phyloP scores from a whole-genome alignment of 2,113 vertebrate genomes.

The Tachysurus fulvidraco region DNA sequence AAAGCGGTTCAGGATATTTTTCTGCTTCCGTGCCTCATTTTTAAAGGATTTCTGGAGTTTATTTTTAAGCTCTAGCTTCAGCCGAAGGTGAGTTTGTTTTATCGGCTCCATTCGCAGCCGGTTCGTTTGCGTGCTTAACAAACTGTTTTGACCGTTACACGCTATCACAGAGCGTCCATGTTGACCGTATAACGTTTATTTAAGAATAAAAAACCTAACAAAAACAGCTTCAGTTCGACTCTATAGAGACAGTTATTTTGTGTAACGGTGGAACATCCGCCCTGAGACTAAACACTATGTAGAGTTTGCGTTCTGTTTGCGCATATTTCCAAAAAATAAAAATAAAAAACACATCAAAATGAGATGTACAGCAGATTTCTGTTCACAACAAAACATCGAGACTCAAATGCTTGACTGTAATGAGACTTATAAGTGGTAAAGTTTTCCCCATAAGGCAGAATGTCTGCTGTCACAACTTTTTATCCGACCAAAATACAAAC shows the following conservation, averaged over 20 bases:
- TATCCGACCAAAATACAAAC: background rate
- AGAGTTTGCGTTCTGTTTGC: background rate
- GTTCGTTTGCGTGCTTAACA: background rate
- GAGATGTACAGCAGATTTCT: background rate
- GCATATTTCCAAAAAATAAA: background rate
- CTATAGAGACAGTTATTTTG: background rate
- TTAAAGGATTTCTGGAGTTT: background rate
- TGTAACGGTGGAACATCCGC: slow-evolving; percentile 3
- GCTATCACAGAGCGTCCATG: no score
- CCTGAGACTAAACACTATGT: background rate
- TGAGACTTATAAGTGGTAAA: background rate
- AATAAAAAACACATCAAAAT: background rate
- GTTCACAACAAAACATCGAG: background rate
- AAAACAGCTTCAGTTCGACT: background rate
- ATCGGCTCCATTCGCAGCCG: background rate
- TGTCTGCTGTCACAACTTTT: slow-evolving; percentile 41
- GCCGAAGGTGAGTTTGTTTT: slow-evolving; percentile 44
- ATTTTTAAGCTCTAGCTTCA: slow-evolving; percentile 7
- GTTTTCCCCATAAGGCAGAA: slow-evolving; percentile 12
- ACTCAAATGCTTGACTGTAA: background rate
- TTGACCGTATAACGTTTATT: background rate
- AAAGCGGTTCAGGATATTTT: background rate
- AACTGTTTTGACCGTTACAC: background rate
- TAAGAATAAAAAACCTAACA: background rate
- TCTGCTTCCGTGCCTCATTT: background rate